Evolutionary conservation across 1,140 invertebrate species (phyloP).

Genomic region (Trinorchestia longiramus): DNA sequence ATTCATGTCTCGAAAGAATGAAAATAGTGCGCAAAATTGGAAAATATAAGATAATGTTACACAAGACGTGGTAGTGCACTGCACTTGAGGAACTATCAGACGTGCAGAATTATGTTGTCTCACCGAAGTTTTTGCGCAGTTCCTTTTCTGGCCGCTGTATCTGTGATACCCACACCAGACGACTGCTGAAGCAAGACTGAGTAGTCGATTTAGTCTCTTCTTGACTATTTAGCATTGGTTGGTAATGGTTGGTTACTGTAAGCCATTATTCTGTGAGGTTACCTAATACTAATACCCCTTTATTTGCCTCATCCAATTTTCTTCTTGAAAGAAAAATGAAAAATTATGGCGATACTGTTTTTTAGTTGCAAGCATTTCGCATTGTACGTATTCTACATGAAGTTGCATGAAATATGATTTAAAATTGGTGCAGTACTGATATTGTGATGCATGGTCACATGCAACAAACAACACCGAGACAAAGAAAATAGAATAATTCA

Average conservation of each 20-base stretch:
- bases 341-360: not conserved
- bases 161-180: slow-evolving; percentile 5
- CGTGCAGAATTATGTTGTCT: not conserved
- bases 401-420: not conserved
- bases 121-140: not conserved
- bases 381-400: not conserved
- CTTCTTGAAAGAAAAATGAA: not conserved
- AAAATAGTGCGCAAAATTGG: not conserved
- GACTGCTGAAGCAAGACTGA: not conserved
- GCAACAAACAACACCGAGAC: not conserved
- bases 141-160: not conserved
- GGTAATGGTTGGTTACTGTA: not conserved
- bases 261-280: not conserved
- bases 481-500: not conserved
- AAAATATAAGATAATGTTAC: not conserved
- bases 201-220: not conserved
- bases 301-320: not conserved
- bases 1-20: not conserved
- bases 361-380: not conserved
- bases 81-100: not conserved
- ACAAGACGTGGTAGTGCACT: too few species aligned
- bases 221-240: not conserved
- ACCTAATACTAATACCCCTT: not conserved
- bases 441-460: not conserved
- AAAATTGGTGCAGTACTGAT: not conserved